phyloP scores from a whole-genome alignment of 2,797 vertebrate species.

The Nyctalus aviator region DNA sequence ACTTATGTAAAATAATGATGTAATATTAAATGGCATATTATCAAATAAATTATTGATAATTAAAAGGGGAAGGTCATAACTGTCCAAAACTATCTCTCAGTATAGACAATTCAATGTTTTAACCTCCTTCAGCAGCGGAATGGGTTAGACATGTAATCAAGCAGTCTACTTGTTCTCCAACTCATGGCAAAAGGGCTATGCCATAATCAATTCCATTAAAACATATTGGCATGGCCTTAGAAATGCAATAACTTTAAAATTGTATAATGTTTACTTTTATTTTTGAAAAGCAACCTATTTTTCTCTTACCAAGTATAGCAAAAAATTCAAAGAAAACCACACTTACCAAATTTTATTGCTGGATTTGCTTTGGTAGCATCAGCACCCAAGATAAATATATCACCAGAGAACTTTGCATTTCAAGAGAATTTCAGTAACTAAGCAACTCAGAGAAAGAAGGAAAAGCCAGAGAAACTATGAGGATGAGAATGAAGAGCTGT shows the following conservation, averaged over 20 bases:
- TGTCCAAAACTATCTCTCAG: neutral
- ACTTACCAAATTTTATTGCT: neutral
- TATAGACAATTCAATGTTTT: neutral
- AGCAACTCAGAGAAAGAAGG: neutral
- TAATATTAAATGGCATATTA: neutral
- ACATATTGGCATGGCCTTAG: neutral
- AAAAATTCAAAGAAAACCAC: neutral
- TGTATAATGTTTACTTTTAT: neutral
- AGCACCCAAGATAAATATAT: neutral
- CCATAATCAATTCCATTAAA: neutral
- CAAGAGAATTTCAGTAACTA: neutral
- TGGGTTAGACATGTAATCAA: neutral
- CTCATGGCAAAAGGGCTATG: neutral
- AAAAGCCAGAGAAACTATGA: neutral
- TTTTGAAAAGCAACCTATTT: neutral
- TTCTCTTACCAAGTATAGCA: neutral
- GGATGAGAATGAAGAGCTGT: neutral
- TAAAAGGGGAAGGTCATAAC: neutral
- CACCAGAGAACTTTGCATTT: neutral
- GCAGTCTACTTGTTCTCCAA: neutral
- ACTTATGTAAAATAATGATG: neutral
- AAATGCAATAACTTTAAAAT: neutral
- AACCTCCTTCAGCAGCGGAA: neutral
- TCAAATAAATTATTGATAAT: neutral
- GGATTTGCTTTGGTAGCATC: neutral